Percentiles rank a stretch among this genome's conserved stretches.
Conservation (phyloP, 2,888 invertebrate species). For the Auanema sp. region DNA sequence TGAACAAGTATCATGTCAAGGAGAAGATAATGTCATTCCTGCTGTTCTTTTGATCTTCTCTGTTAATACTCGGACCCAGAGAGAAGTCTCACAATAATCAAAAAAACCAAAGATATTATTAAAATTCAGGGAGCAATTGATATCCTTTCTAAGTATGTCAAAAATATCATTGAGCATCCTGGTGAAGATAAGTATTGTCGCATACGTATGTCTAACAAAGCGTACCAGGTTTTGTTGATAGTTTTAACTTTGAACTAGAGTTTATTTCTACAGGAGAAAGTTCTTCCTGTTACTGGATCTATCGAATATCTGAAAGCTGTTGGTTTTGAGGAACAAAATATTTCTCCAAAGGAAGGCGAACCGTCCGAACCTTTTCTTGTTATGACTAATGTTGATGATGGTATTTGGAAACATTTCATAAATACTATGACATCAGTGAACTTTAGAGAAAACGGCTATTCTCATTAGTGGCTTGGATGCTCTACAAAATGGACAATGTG, state of each 20-base stretch:
- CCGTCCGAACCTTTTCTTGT: background rate
- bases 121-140: slow-evolving; percentile 75
- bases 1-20: slow-evolving; percentile 72
- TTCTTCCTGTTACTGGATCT: background rate
- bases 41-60: slow-evolving; percentile 88
- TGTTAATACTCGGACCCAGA: slow-evolving; percentile 74
- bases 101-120: background rate
- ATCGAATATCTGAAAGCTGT: no score
- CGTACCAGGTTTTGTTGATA: slow-evolving; percentile 70
- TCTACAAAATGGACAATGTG: slow-evolving; percentile 66
- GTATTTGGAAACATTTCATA: background rate
- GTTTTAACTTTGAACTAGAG: background rate
- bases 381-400: slow-evolving; percentile 3
- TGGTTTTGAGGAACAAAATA: no score
- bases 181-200: slow-evolving; percentile 85
- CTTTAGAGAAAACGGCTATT: slow-evolving; percentile 17
- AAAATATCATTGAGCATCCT: slow-evolving; percentile 84
- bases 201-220: slow-evolving; percentile 82
- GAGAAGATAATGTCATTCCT: slow-evolving; percentile 80
- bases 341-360: no score
- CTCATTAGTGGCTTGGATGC: slow-evolving; percentile 23
- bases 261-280: background rate
- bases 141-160: slow-evolving; percentile 83
- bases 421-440: background rate
- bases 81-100: no score